phyloP scores from a whole-genome alignment of 2,113 vertebrate genomes.

The Thunnus maccoyii region DNA sequence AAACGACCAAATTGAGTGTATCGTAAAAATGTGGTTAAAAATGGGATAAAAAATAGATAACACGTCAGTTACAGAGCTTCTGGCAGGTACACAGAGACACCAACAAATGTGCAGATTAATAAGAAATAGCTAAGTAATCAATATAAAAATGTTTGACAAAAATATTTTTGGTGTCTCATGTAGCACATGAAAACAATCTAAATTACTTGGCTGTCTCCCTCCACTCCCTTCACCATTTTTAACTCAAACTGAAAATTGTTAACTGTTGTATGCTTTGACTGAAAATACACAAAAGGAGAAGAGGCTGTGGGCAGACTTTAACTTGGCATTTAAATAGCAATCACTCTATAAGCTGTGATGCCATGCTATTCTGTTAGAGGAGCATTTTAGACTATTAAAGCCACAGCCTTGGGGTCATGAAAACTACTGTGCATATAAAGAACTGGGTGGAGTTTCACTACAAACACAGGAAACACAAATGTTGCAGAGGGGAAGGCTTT shows the following conservation, averaged over 20 bases:
- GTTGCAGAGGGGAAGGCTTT: constrained; percentile 3
- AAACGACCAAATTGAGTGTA: not conserved
- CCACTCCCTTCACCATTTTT: not conserved
- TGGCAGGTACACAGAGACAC: no score
- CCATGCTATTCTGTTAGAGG: constrained; percentile 36
- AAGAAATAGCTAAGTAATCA: not conserved
- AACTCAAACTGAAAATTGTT: not conserved
- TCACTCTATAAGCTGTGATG: constrained; percentile 41
- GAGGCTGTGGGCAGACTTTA: constrained; percentile 33
- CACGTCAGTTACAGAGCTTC: no score
- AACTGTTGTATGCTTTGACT: constrained; percentile 16
- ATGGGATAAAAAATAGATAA: no score
- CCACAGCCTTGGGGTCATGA: constrained; percentile 34
- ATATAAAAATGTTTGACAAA: not conserved
- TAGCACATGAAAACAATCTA: not conserved
- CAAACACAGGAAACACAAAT: constrained; percentile 35
- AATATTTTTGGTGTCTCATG: not conserved
- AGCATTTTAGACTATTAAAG: constrained; percentile 37
- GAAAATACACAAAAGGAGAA: constrained; percentile 27
- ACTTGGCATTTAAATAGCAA: constrained; percentile 55
- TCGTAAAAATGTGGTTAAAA: not conserved
- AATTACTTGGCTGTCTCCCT: constrained; percentile 3
- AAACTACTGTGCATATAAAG: constrained; percentile 32
- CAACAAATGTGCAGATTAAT: no score
- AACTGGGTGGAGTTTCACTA: constrained; percentile 16